Base-by-base conservation (phyloP, 2,797 vertebrate genomes). In the Sternotherus odoratus region DNA sequence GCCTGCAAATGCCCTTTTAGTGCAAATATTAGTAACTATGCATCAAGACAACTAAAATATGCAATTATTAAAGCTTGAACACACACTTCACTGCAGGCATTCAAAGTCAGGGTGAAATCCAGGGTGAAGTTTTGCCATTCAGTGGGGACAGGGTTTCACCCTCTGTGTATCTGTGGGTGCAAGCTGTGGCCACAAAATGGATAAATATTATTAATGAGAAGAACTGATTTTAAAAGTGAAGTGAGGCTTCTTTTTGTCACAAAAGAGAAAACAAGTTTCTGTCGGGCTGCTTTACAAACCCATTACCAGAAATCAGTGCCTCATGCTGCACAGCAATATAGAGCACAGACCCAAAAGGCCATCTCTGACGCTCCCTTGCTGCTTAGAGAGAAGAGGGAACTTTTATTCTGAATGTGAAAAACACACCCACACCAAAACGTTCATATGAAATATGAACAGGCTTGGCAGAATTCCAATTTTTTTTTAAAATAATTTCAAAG, bases 201-300 rank as follows among this genome's bases (percentile, higher is more conserved):
- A 46, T 82, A 77, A 53, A 91, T 26, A 96, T 96, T 97, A 96
- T 97, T 96, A 95, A 97, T 95, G 88, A 91, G 79, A 91, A 3
- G 87, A 97, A 95, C 95, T 97, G 93, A 96, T 97, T 97, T 94
- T 87, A 96, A 94, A 93, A 88, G 91, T 95, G 94, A 97, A 86
- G 36, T 94, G 96, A 0, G 0, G 87, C 94, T 96, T 96, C 95
- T 96, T 96, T 97, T 96, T 96, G 95, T 96, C 96, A 95, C 96
- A 96, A 97, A 60, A 95, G 94, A 91, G 89, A 94, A 96, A 97
- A 96, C 95, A 95, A 95, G 92, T 66, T 96, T 86, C 87, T 84
- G 86, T 93, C 94, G 2, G 82, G 91, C 94, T 91, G 95, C 95
- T 95, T 95, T 95, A 96, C 96, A 95, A 96, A 95, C 90, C 95